Conservation (phyloP, 2,797 vertebrate genomes). For the Protonibea diacanthus region DNA sequence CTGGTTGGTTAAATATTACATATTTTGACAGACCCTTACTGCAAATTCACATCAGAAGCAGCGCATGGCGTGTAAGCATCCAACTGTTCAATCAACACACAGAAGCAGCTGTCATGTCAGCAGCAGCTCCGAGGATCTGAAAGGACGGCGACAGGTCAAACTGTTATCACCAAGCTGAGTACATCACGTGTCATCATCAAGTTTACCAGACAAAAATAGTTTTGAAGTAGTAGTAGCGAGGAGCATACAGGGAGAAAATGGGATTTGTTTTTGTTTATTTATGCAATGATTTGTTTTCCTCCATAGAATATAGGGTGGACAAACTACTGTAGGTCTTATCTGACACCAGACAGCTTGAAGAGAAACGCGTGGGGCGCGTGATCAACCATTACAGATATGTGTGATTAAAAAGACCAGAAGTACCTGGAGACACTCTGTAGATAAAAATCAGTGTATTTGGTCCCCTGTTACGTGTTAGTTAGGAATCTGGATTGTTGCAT, state of each 20-base stretch:
- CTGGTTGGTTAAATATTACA: neutral
- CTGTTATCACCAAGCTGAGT: constrained; percentile 3
- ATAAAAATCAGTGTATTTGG: constrained; percentile 3
- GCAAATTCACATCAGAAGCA: neutral
- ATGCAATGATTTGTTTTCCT: constrained; percentile 1
- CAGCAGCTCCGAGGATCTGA: constrained; percentile 13
- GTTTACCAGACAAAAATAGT: neutral
- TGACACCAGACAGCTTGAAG: constrained; percentile 1
- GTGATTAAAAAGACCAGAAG: constrained; percentile 11
- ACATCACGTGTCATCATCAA: too few relatives aligned
- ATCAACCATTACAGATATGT: constrained; percentile 28
- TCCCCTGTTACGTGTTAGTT: neutral
- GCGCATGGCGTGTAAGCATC: neutral
- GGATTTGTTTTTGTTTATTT: neutral
- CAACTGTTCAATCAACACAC: constrained; percentile 2
- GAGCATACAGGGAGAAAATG: neutral
- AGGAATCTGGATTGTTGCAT: constrained; percentile 12
- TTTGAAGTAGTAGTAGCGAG: neutral
- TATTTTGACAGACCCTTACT: neutral
- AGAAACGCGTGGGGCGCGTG: neutral
- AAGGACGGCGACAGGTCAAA: neutral
- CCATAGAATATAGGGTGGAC: too few relatives aligned
- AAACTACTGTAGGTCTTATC: neutral
- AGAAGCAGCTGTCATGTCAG: constrained; percentile 24
- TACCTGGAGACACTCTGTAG: neutral